Base-by-base conservation (phyloP, 1,140 invertebrate species). In the Lordiphosa collinella region DNA sequence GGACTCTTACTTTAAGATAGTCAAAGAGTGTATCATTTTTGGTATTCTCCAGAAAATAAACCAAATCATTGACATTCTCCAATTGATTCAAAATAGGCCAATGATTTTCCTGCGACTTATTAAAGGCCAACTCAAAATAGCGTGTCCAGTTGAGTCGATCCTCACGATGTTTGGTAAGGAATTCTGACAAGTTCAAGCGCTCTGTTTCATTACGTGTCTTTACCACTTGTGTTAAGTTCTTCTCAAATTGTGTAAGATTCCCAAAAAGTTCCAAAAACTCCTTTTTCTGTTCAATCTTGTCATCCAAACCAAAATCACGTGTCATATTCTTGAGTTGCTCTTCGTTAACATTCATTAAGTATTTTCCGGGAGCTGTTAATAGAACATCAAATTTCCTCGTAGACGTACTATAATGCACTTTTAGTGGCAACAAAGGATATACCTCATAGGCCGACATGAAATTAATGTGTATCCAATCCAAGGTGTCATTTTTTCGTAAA, bases 91-190 rank as follows among this genome's bases (percentile, higher is more conserved):
- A 40, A 5, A 88, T 52, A 0, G 46, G 58, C 86, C 86, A 88
- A 9, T 61, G 7, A 0, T 8, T 4, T 1, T 67, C 48, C 2
- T 68, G 47, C 0, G 40, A 80, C 12, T 66, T 65, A 48, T 86
- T 86, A 31, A 88, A 88, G 6, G 86, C 86, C 1, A 84, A 32
- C 0, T 88, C 74, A 7, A 88, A 88, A 5, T 49, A 75, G 0
- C 53, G 60, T 0, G 78, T 86, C 86, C 86, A 88, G 16, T 88
- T 86, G n/a, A 88, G 13, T 4, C 65, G 56, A 54, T 86, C 78
- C 12, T 66, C 16, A 11, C 76, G 64, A 46, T 88, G 86, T 11
- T 49, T 53, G 2, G 0, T 9, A 0, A 86, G n/a, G 10, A 88
- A 88, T 0, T 76, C 63, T 1, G 38, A 65, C 5, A 84, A 12